Conservation (phyloP, 2,888 invertebrate genomes). For the Acronicta alni region DNA sequence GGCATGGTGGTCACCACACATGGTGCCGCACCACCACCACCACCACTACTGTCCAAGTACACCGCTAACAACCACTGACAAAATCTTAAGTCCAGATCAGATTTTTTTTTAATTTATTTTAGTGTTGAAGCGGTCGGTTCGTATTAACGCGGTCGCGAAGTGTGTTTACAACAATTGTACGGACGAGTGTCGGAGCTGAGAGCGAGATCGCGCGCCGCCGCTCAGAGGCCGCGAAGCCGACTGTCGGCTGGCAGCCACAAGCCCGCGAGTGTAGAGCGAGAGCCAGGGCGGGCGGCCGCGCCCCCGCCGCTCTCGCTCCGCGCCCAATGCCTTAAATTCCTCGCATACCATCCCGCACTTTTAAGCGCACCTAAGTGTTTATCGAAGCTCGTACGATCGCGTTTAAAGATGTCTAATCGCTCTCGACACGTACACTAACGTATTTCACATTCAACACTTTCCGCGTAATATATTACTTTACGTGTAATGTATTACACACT, state of each 20-base stretch:
- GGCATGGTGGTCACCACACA: constrained; percentile 75
- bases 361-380: constrained; percentile 72
- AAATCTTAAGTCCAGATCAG: constrained; percentile 27
- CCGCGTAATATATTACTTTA: constrained; percentile 22
- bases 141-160: constrained; percentile 56
- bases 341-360: constrained; percentile 71
- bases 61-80: constrained; percentile 45
- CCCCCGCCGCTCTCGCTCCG: constrained; percentile 73
- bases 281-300: constrained; percentile 79
- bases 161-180: constrained; percentile 64
- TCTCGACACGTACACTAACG: constrained; percentile 54
- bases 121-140: constrained; percentile 18
- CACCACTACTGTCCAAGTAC: constrained; percentile 50
- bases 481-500: constrained; percentile 19
- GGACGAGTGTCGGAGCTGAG: constrained; percentile 31
- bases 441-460: constrained; percentile 41
- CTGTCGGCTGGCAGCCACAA: constrained; percentile 50
- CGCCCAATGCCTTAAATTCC: constrained; percentile 75
- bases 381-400: constrained; percentile 62
- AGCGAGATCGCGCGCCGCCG: constrained; percentile 59
- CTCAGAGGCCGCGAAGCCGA: constrained; percentile 60
- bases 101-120: constrained; percentile 33
- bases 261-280: constrained; percentile 47
- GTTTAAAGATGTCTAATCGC: constrained; percentile 64
- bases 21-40: constrained; percentile 59